Base-by-base conservation (phyloP, 2,113 vertebrate species). In the Capricornis sumatraensis region DNA sequence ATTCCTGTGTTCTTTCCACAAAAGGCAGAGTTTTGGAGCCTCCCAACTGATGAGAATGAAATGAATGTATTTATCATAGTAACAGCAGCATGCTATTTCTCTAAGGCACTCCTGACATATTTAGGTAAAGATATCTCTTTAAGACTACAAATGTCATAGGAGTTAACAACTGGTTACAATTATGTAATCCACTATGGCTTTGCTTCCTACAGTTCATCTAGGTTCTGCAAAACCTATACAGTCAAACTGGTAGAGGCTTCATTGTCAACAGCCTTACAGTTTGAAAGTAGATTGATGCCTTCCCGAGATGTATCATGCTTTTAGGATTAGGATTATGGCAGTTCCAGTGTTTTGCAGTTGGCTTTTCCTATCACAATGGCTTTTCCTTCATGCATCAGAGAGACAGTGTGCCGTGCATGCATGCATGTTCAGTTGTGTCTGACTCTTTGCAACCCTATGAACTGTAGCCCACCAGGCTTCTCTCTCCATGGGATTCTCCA, bases 351-450 rank as follows among this genome's bases (percentile, higher is more conserved):
- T 25, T 57, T 57, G 12, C 57, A 82, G 16, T 16, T 53, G 15
- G 12, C 10, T 96, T 50, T 62, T 86, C 33, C 36, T 50, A 45
- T 27, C 4, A 40, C 17, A 33, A 21, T 9, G 5, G 14, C 7
- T 71, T 21, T 74, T 27, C 53, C 3, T 23, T 6, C 2, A 36
- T 23, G 3, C 0, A 3, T 67, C 28, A 87, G 7, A 30, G 25
- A 57, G 27, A 55, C 1, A 67, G 64, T 27, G 21, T 43, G 9
- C 9, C 5, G 0, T 36, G 17, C 1, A 0, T 71, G 21, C 21
- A 2, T 43, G 36, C 0, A 0, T 76, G 71, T 40, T 43, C 23
- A 76, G 36, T 27, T 43, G 40, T 4, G 3, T 76, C 36, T 27
- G 36, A 76, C 71, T 76, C 71, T 71, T 71, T 76, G 71, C 21